phyloP scores from a whole-genome alignment of 2,113 vertebrate species.

The Suncus etruscus region DNA sequence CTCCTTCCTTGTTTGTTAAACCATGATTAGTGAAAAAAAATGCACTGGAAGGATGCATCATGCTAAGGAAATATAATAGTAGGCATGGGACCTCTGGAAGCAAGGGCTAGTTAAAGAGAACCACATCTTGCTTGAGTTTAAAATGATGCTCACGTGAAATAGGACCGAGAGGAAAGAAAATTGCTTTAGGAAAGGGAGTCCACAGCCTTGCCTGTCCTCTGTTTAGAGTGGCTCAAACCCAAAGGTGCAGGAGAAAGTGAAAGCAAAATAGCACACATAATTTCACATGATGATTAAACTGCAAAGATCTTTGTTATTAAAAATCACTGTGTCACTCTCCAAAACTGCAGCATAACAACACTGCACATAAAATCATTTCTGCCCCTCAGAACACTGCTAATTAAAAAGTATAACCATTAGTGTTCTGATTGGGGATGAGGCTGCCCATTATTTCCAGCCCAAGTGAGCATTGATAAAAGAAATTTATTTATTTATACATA shows the following conservation, averaged over 20 bases:
- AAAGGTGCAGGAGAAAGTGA: slow-evolving; percentile 79
- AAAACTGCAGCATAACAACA: slow-evolving; percentile 84
- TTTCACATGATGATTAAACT: slow-evolving; percentile 85
- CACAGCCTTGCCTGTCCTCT: slow-evolving; percentile 60
- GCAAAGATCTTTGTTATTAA: slow-evolving; percentile 86
- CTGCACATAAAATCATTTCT: slow-evolving; percentile 79
- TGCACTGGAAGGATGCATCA: slow-evolving; percentile 56
- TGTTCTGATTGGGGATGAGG: slow-evolving; percentile 77
- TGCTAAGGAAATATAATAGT: slow-evolving; percentile 62
- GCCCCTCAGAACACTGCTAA: slow-evolving; percentile 85
- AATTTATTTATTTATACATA: slow-evolving; percentile 86
- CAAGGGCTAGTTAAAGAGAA: slow-evolving; percentile 75
- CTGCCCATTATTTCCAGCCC: slow-evolving; percentile 81
- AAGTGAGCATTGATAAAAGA: slow-evolving; percentile 84
- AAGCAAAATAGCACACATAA: slow-evolving; percentile 81
- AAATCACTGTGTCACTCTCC: slow-evolving; percentile 88
- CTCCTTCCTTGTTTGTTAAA: slow-evolving; percentile 80
- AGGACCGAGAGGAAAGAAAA: slow-evolving; percentile 76
- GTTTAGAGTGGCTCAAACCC: slow-evolving; percentile 75
- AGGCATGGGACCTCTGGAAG: slow-evolving; percentile 74
- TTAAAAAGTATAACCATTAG: slow-evolving; percentile 83
- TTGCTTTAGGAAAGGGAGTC: slow-evolving; percentile 78
- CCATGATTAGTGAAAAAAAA: slow-evolving; percentile 71
- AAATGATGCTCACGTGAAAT: slow-evolving; percentile 77
- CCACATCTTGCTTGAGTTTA: slow-evolving; percentile 62